Conservation (phyloP, 2,113 vertebrate species). For the Ophthalmolycus amberensis region DNA sequence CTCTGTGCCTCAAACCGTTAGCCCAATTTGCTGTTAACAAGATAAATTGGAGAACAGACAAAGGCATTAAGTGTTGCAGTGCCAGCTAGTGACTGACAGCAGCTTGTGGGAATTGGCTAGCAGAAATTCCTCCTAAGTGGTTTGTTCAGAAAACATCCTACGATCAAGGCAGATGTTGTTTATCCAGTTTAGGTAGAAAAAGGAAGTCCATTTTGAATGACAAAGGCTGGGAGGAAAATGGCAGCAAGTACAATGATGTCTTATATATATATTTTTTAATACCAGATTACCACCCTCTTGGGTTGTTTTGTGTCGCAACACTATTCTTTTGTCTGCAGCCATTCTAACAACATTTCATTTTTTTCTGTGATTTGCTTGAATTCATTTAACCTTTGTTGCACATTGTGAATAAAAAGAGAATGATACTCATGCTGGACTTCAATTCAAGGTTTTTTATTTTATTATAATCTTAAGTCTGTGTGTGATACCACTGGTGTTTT, state of each 20-base stretch:
- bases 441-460: not conserved
- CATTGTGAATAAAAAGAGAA: not conserved
- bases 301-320: constrained; percentile 2
- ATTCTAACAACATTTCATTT: not conserved
- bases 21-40: constrained; percentile 88
- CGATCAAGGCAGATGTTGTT: constrained; percentile 87
- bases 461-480: not conserved
- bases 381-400: constrained; percentile 18
- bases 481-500: not conserved
- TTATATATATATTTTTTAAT: constrained; percentile 32
- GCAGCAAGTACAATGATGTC: constrained; percentile 42
- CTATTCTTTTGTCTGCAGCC: constrained; percentile 41
- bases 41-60: constrained; percentile 87
- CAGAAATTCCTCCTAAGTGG: constrained; percentile 86
- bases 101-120: constrained; percentile 86
- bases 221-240: constrained; percentile 67
- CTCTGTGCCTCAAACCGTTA: constrained; percentile 79
- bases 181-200: constrained; percentile 79
- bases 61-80: constrained; percentile 87
- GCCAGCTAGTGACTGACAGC: constrained; percentile 87
- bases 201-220: constrained; percentile 73
- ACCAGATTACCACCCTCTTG: constrained; percentile 40
- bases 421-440: not conserved
- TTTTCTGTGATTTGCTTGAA: constrained; percentile 27
- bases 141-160: constrained; percentile 85